Base-by-base conservation (phyloP, 2,888 invertebrate species). In the Willowsia nigromaculata region DNA sequence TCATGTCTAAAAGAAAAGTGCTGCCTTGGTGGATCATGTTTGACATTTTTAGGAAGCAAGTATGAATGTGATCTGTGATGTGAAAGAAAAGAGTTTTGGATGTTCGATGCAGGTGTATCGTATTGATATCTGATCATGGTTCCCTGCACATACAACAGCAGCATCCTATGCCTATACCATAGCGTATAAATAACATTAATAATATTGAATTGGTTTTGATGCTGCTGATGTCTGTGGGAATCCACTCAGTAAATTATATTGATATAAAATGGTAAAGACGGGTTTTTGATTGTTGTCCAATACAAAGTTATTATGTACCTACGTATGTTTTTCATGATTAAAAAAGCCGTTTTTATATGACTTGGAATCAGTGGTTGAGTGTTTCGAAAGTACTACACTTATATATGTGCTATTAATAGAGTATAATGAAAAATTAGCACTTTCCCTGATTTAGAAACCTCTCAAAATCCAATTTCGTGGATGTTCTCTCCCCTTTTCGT, bases 371-470 rank as follows among this genome's bases (percentile, higher is more conserved):
- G 50, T 3, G 15, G 18, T 11, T 43, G 43, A 43, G 43, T 43
- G 43, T 9, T 43, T 43, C 11, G 43, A 43, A 43, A 43, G 43
- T 43, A 43, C 37, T 13, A 68, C 40, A 37, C 68, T 68, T 68
- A 37, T 68, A 13, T 65, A 65, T 33, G 68, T 37, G 18, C 68
- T 68, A 37, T 37, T 68, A 68, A 68, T 37, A 68, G 40, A 68
- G 68, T n/a, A 68, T 68, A 68, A 68, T 68, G 68, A 68, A 68
- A 68, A 68, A 68, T 68, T 22, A 68, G 40, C 68, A 68, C 68
- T 68, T 68, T 68, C 68, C 68, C 68, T 68, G 68, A 68, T 68
- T 68, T 68, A 68, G 68, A 68, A 68, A 37, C 68, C 68, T 27
- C 40, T 68, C 68, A 37, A 68, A 68, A 68, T 68, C 68, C 68